Evolutionary conservation across 2,888 invertebrate species (phyloP).

Genomic region (Melanostoma scalare): DNA sequence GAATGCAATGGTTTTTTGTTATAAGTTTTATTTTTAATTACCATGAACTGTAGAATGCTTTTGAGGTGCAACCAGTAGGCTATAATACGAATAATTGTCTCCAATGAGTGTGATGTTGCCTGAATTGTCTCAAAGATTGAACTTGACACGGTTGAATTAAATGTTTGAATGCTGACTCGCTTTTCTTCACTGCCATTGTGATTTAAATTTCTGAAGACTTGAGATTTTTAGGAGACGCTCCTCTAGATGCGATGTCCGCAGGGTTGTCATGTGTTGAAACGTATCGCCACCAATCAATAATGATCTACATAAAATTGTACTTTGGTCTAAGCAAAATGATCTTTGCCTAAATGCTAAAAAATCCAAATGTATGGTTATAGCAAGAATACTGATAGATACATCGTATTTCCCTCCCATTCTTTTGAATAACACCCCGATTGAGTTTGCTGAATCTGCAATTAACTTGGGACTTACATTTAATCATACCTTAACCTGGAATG

Average conservation of each 20-base stretch:
- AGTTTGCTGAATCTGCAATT: no score
- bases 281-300: not conserved
- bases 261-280: not conserved
- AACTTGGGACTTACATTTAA: no score
- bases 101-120: slow-evolving; percentile 4
- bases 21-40: slow-evolving; percentile 1
- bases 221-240: not conserved
- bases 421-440: no score
- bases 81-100: not conserved
- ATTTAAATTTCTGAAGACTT: not conserved
- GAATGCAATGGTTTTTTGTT: not conserved
- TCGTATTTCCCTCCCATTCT: no score
- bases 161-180: not conserved
- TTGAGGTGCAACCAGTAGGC: slow-evolving; percentile 10
- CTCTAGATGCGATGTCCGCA: slow-evolving; percentile 2
- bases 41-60: slow-evolving; percentile 16
- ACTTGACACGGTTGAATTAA: not conserved
- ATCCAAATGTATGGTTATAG: no score
- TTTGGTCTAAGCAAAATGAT: no score
- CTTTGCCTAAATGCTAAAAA: no score
- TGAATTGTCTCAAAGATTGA: not conserved
- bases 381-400: no score
- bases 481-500: no score
- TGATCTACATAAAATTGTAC: no score
- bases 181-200: slow-evolving; percentile 1